Evolutionary conservation across 2,113 vertebrate species (phyloP), one percentile per base, ranked within the genome.

Genomic region (Zeus faber): DNA sequence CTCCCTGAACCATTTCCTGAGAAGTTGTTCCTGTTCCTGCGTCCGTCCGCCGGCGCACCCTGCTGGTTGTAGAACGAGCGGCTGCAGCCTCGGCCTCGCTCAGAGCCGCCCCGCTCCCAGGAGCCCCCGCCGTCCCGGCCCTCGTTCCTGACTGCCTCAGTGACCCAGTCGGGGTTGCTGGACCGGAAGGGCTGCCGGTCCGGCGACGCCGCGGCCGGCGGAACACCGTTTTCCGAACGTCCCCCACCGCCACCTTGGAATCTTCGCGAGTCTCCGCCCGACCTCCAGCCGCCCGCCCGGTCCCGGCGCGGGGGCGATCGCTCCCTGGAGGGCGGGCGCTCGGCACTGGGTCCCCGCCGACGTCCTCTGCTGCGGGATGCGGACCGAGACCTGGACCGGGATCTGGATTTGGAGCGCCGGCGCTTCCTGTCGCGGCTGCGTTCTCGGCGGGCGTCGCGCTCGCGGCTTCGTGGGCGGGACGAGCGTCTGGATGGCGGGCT

Each of bases 141-240:
- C 1, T 84, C 77, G 1, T 83, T 65, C 49, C 92, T 90, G 48
- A 85, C 90, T 83, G 87, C 93, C 81, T 99, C 96, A 27, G 86
- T 92, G 13, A 97, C 88, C 96, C 96, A 98, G 37, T 83, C 95
- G 1, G 94, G 93, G 70, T 94, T 94, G 8, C 95, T 92, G 10
- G 85, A 89, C 67, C 85, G 90, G 48, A 60, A 57, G 57, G 74
- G 77, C 35, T 83, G 89, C 35, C 83, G 89, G 2, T 95, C 93
- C 3, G 90, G 85, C 22, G 88, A 91, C 0, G 74, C 68, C 39
- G 91, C 91, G 40, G 91, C 91, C 17, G 88, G 29, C 1, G 48
- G 72, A 20, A 1, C 83, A 48, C 85, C 84, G 29, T 85, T 91
- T 63, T 83, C 58, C 6, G 65, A 80, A n/a, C n/a, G 49, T 60